Conservation (phyloP, 2,888 invertebrate species). For the Caradrina kadenii region DNA sequence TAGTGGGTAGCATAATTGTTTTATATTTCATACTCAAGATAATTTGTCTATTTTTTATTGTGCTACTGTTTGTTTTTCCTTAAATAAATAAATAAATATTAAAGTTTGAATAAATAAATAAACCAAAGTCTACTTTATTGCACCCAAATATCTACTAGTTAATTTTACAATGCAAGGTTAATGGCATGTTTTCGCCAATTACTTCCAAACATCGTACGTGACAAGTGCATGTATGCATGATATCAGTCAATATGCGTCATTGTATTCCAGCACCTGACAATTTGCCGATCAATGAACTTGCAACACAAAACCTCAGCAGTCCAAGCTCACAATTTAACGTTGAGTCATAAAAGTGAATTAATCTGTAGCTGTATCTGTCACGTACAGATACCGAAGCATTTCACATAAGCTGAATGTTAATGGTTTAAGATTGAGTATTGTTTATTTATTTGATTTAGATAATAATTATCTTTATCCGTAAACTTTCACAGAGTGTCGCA, state of each 20-base stretch:
- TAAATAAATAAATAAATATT: too few species aligned
- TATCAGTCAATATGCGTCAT: neutral
- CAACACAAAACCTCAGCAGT: conserved; percentile 48
- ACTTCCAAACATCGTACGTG: conserved; percentile 7
- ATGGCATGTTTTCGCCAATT: neutral
- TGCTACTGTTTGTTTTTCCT: too few species aligned
- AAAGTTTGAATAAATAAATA: too few species aligned
- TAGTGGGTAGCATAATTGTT: too few species aligned
- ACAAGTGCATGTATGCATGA: conserved; percentile 1
- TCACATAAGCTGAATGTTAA: conserved; percentile 14
- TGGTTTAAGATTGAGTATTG: conserved; percentile 8
- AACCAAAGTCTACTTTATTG: neutral
- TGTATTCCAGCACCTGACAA: neutral
- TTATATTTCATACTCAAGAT: too few species aligned
- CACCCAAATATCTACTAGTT: neutral
- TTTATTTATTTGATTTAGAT: conserved; percentile 18
- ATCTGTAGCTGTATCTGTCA: conserved; percentile 22
- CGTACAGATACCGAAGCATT: conserved; percentile 31
- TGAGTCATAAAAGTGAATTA: conserved; percentile 23
- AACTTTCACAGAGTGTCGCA: neutral
- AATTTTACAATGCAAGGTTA: neutral
- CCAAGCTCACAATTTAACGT: neutral
- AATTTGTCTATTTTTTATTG: too few species aligned
- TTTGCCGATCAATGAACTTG: conserved; percentile 30
- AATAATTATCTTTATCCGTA: conserved; percentile 16